Evolutionary conservation across 2,888 invertebrate genomes (phyloP).

Genomic region (Epinotia demarniana): DNA sequence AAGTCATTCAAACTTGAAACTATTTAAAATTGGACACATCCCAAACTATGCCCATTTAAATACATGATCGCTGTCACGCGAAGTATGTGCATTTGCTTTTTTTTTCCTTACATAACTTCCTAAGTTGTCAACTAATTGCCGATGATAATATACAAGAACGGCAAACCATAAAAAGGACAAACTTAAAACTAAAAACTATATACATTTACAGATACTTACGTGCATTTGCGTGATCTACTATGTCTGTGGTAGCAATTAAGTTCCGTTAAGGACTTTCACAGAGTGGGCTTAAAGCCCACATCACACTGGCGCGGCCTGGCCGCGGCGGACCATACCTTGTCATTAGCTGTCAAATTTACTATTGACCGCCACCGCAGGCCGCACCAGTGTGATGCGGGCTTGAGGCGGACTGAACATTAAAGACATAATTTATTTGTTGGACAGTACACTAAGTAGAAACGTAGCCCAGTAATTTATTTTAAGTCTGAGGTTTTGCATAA

Average conservation of each 20-base stretch:
- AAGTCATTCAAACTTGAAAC: background rate
- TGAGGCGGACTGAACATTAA: slow-evolving; percentile 18
- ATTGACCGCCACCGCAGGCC: too few relatives aligned
- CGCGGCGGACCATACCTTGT: too few relatives aligned
- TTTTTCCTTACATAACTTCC: too few relatives aligned
- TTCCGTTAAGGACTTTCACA: background rate
- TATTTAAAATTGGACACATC: background rate
- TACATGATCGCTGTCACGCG: background rate
- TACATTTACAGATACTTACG: too few relatives aligned
- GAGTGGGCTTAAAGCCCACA: too few relatives aligned
- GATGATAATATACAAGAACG: too few relatives aligned
- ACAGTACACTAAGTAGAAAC: slow-evolving; percentile 18
- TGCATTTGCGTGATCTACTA: background rate
- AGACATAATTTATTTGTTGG: slow-evolving; percentile 22
- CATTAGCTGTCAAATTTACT: too few relatives aligned
- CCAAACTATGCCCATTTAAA: background rate
- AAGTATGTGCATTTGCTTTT: background rate
- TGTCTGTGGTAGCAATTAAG: background rate
- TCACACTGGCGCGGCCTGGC: too few relatives aligned
- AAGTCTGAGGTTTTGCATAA: slow-evolving; percentile 27
- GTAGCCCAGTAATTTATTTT: slow-evolving; percentile 3
- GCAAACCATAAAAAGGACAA: too few relatives aligned
- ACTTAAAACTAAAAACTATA: too few relatives aligned
- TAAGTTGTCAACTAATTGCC: too few relatives aligned
- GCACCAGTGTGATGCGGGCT: too few relatives aligned